Evolutionary conservation across 2,113 vertebrate species (phyloP), one percentile per base, ranked within the genome.

Genomic region (Scomber scombrus): DNA sequence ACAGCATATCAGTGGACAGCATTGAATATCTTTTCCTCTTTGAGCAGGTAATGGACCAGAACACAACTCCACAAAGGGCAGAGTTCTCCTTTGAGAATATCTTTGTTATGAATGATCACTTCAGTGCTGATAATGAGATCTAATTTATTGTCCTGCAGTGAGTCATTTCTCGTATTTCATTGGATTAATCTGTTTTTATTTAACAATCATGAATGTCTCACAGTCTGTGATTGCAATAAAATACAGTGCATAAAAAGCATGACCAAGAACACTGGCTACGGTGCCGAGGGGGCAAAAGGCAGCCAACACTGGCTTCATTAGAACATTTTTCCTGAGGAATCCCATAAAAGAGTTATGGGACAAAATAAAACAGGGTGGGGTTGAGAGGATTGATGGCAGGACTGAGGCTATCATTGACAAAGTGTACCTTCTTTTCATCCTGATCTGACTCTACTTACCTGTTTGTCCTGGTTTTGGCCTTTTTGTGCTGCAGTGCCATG

Each of bases 1-100:
- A 97, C 77, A 95, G 91, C 3, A 96, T 98, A 85, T 95, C 96
- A 0, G 94, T 95, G 3, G 96, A 98, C 84, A 96, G 96, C 88
- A 94, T 97, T 14, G 97, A 98, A 89, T 96, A 97, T 21, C 92
- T 96, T 64, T 96, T 99, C 85, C 96, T 99, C 58, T 99, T 97
- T 5, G 97, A 98, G 92, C 97, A 98, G 96, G 97, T 98, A 91
- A 87, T 46, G 77, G 18, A 79, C 50, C 51, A 67, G 63, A 85
- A 80, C 62, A 34, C 55, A 2, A 40, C 69, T 40, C 52, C n/a
- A 5, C 49, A 45, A 61, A 52, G 31, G 57, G 31, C 43, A 62
- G n/a, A 71, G 23, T 56, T 60, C 65, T 78, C 47, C 43, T 57
- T 68, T 54, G 14, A 11, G 49, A 49, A 2, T 55, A 8, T 49